Conservation (phyloP, 2,888 invertebrate genomes). For the Penaeus monodon region DNA sequence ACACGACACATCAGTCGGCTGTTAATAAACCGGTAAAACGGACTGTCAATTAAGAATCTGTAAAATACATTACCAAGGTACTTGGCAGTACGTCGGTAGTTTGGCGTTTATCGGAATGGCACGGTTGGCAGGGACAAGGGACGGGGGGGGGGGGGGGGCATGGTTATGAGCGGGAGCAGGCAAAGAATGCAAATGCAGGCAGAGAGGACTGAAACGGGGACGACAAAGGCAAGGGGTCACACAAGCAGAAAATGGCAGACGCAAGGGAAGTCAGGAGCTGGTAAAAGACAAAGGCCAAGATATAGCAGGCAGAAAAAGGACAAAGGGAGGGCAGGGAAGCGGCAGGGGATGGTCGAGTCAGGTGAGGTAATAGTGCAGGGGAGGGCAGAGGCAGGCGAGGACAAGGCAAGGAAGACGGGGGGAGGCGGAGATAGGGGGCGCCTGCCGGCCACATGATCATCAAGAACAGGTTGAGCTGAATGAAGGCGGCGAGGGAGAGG, state of each 20-base stretch:
- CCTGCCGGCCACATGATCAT: not conserved
- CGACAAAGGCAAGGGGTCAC: not conserved
- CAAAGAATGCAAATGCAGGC: not conserved
- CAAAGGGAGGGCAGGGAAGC: not conserved
- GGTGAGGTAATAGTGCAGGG: not conserved
- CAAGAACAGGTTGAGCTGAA: constrained; percentile 19
- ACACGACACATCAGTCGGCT: too few relatives aligned
- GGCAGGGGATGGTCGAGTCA: not conserved
- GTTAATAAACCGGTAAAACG: too few relatives aligned
- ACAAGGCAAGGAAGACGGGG: too few relatives aligned
- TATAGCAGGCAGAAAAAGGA: not conserved
- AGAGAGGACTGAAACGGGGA: not conserved
- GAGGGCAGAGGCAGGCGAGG: not conserved
- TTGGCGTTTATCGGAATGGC: not conserved
- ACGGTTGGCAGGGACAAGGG: not conserved
- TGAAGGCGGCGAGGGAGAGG: constrained; percentile 12
- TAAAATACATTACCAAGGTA: too few relatives aligned
- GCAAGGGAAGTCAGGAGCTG: not conserved
- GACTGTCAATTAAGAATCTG: too few relatives aligned
- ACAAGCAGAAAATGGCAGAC: not conserved
- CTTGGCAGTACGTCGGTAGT: too few relatives aligned
- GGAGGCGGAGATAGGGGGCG: not conserved
- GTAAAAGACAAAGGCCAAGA: not conserved
- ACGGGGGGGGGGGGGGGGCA: not conserved
- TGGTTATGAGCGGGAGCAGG: not conserved